Conservation (phyloP, 2,888 invertebrate genomes). For the Hypselothyrea guttata region DNA sequence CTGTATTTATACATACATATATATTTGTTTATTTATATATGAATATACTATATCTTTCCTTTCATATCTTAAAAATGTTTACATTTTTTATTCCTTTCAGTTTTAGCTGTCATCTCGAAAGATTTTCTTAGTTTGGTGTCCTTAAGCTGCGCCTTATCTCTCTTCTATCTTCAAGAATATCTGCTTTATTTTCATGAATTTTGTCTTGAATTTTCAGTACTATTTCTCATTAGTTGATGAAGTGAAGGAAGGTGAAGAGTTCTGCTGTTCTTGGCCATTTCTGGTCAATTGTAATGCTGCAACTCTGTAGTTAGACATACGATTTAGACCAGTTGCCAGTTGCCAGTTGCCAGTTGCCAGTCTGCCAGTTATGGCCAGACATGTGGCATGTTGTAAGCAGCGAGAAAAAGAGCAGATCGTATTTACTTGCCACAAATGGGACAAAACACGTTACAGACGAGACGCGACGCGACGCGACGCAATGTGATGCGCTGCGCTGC, state of each 20-base stretch:
- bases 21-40: too few species aligned
- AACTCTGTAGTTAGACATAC: slow-evolving; percentile 11
- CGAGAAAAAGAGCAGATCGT: slow-evolving; percentile 33
- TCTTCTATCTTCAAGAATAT: too few species aligned
- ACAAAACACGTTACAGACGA: slow-evolving; percentile 45
- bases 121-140: too few species aligned
- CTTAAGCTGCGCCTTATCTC: too few species aligned
- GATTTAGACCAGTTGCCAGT: slow-evolving; percentile 7
- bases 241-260: neutral
- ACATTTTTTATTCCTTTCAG: too few species aligned
- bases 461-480: too few species aligned
- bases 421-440: slow-evolving; percentile 58
- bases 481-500: slow-evolving; percentile 5
- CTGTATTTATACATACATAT: too few species aligned
- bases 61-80: too few species aligned
- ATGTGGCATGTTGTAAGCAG: slow-evolving; percentile 36
- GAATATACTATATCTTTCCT: too few species aligned
- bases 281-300: slow-evolving; percentile 25
- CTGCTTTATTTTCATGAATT: too few species aligned
- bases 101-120: too few species aligned
- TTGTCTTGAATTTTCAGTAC: too few species aligned
- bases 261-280: slow-evolving; percentile 18
- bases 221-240: neutral
- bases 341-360: slow-evolving; percentile 12
- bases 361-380: slow-evolving; percentile 38